Evolutionary conservation across 2,797 vertebrate species (phyloP).

Genomic region (Centropyge bicolor): DNA sequence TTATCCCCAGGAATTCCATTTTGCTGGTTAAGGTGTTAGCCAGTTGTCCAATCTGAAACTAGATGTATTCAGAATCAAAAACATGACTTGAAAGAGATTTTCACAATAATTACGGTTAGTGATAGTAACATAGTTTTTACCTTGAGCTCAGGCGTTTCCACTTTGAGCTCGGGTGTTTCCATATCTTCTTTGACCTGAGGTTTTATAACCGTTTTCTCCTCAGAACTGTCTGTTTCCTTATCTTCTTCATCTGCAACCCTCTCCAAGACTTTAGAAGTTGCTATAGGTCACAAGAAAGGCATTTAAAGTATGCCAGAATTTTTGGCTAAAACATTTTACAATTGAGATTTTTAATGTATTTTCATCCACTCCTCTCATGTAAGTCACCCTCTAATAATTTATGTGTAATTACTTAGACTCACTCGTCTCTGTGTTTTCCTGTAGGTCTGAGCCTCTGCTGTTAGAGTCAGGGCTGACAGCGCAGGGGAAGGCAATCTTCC

Average conservation of each 20-base stretch:
- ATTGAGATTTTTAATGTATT: not conserved
- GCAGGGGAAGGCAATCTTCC: constrained; percentile 92
- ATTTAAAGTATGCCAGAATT: not conserved
- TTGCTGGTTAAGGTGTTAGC: constrained; percentile 98
- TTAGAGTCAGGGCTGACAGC: constrained; percentile 92
- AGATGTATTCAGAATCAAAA: constrained; percentile 48
- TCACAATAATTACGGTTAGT: not conserved
- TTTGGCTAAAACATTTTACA: not conserved
- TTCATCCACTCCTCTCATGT: not conserved
- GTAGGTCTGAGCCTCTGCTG: constrained; percentile 88
- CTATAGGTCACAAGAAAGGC: constrained; percentile 59
- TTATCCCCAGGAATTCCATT: constrained; percentile 98
- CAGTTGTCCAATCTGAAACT: constrained; percentile 99
- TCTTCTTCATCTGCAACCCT: constrained; percentile 84
- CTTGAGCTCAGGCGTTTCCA: constrained; percentile 91
- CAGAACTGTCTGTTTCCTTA: constrained; percentile 79
- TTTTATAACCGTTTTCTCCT: constrained; percentile 85
- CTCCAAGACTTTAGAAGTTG: constrained; percentile 77
- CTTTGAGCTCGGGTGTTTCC: constrained; percentile 91
- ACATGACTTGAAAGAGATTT: not conserved
- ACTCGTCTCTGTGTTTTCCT: constrained; percentile 84
- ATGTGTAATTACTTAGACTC: constrained; percentile 14
- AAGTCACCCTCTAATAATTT: not conserved
- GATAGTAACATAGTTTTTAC: constrained; percentile 71
- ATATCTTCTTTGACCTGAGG: constrained; percentile 85